Evolutionary conservation across 1,140 invertebrate species (phyloP).

Genomic region (Ylistrum balloti): DNA sequence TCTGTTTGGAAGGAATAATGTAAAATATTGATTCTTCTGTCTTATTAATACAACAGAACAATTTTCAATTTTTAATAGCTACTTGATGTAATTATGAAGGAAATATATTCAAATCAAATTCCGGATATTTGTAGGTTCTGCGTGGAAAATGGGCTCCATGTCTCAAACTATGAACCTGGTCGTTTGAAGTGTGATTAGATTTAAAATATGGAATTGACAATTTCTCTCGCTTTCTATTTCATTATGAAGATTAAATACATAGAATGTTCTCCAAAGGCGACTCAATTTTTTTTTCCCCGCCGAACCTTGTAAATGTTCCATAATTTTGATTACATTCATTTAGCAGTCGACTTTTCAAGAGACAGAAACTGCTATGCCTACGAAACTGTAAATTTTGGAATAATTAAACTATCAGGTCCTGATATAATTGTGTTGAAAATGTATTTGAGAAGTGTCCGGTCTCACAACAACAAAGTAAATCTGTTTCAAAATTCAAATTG

Average conservation of each 20-base stretch:
- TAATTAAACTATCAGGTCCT: not conserved
- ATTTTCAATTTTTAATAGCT: slow-evolving; percentile 4
- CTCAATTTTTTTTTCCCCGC: not conserved
- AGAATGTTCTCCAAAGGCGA: not conserved
- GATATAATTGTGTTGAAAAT: not conserved
- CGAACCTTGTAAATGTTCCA: not conserved
- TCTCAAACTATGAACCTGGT: slow-evolving; percentile 5
- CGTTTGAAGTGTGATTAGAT: slow-evolving; percentile 12
- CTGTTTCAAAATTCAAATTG: not conserved
- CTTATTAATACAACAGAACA: slow-evolving; percentile 34
- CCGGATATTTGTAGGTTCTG: slow-evolving; percentile 16
- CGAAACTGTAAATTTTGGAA: slow-evolving; percentile 13
- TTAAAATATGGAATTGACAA: slow-evolving; percentile 29
- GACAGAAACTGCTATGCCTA: not conserved
- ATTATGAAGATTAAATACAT: slow-evolving; percentile 13
- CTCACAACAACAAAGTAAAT: not conserved
- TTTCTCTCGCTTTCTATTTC: slow-evolving; percentile 21
- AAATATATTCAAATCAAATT: slow-evolving; percentile 40
- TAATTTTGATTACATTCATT: slow-evolving; percentile 4
- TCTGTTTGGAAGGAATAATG: not conserved
- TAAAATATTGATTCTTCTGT: not conserved
- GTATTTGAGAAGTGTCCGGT: not conserved
- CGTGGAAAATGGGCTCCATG: not conserved
- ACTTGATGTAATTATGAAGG: not conserved
- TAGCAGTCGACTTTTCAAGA: slow-evolving; percentile 15